These are phyloP conservation scores for Paratrypauchen microcephalus DNA, from an alignment of 2,797 vertebrate genomes.

Conservation along the genomic window DNA sequence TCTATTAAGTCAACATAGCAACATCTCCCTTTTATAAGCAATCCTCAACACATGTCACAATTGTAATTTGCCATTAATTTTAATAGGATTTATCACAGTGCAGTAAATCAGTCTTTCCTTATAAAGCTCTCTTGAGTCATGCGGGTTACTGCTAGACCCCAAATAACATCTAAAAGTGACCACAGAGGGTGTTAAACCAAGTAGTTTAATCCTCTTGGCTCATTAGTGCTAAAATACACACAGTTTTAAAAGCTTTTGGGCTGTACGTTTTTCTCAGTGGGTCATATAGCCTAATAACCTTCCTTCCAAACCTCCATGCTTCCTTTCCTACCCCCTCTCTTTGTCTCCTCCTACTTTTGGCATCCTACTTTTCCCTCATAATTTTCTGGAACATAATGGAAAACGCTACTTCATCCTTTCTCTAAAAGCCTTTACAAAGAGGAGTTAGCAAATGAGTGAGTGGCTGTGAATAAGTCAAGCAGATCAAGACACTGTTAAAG, in stretches of 20 bases:
- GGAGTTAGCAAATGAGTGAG: slow-evolving; percentile 38
- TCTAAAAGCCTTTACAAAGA: slow-evolving; percentile 48
- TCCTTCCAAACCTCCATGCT: slow-evolving; percentile 46
- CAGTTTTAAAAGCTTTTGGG: slow-evolving; percentile 51
- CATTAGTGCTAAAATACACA: slow-evolving; percentile 39
- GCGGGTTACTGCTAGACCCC: slow-evolving; percentile 5
- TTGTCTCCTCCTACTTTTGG: slow-evolving; percentile 21
- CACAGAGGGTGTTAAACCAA: slow-evolving; percentile 51
- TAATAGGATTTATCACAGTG: background rate
- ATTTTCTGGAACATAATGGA: slow-evolving; percentile 66
- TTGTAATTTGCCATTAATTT: slow-evolving; percentile 15
- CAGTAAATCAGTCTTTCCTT: slow-evolving; percentile 9
- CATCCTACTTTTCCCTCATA: slow-evolving; percentile 44
- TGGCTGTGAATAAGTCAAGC: slow-evolving; percentile 45
- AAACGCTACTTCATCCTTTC: slow-evolving; percentile 70
- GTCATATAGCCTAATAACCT: slow-evolving; percentile 56
- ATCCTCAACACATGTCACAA: background rate
- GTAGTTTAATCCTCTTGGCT: slow-evolving; percentile 44
- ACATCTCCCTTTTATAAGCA: slow-evolving; percentile 6
- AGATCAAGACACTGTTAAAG: background rate
- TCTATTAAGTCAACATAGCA: slow-evolving; percentile 13
- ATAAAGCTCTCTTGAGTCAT: slow-evolving; percentile 19
- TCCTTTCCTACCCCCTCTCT: slow-evolving; percentile 13
- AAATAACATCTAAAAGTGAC: slow-evolving; percentile 38
- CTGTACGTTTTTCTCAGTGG: slow-evolving; percentile 43